A percentile compares a stretch with the other conserved stretches of the same genome.
These are phyloP conservation scores for Venturia canescens DNA, from an alignment of 1,140 invertebrate genomes.

Conservation along the genomic window DNA sequence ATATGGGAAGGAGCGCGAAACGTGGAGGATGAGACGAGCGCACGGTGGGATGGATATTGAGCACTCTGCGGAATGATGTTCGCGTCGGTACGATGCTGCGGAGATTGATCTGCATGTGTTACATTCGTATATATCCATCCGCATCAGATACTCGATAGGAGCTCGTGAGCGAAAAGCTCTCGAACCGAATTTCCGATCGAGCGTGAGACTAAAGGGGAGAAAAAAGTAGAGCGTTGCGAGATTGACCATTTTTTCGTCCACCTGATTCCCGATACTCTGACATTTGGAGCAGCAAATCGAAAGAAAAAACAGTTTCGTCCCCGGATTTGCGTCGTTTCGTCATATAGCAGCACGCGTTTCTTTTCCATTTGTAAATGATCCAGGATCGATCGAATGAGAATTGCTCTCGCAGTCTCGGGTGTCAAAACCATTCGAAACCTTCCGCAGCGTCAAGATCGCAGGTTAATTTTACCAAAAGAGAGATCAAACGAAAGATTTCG, in stretches of 20 bases:
- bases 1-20: background rate
- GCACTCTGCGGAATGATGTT: conserved; percentile 37
- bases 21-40: background rate
- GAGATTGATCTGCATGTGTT: background rate
- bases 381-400: too few relatives aligned
- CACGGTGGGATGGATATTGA: background rate
- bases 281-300: background rate
- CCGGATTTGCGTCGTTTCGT: too few relatives aligned
- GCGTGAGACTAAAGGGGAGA: background rate
- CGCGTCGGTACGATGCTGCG: background rate
- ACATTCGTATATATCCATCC: background rate
- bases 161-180: conserved; percentile 13
- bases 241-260: background rate
- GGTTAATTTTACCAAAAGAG: too few relatives aligned
- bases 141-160: background rate
- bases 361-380: too few relatives aligned
- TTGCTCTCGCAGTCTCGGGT: too few relatives aligned
- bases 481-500: too few relatives aligned
- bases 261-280: background rate
- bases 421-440: too few relatives aligned
- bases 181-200: conserved; percentile 35
- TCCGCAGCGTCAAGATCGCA: too few relatives aligned
- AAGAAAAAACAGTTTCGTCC: background rate
- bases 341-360: too few relatives aligned
- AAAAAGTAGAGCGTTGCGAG: background rate